Base-by-base conservation (phyloP, 2,888 invertebrate genomes). In the Galerucella nymphaeae region DNA sequence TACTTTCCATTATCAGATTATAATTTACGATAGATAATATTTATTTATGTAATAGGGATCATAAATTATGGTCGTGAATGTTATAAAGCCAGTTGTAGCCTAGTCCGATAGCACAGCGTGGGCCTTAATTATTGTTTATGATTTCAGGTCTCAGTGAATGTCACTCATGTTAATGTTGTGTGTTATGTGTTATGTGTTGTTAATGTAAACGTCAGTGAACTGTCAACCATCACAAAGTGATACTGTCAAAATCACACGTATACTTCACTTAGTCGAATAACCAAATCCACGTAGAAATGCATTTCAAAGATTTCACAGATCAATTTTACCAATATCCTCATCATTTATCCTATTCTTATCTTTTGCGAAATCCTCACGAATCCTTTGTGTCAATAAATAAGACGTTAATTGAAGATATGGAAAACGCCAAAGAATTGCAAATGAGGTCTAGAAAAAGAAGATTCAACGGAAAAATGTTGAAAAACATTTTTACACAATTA, bases 401-500 rank as follows among this genome's bases (percentile, higher is more conserved):
- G 16, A 62, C 11, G 6, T 16, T 42, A 0, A 11, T 11, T 1
- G 41, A 18, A 10, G 11, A 16, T 13, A 11, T 18, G 42, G 8
- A 62, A 41, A 38, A 18, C 13, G 11, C 16, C 9, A 4, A 38
- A 42, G 16, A 11, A 16, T n/a, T 23, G 23, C 6, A 30, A 16
- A 61, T 16, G 14, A 5, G 6, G 1, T 5, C n/a, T n/a, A 8
- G 2, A 10, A 53, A 53, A 42, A 41, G 48, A 41, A 53, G 16
- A 57, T 63, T 20, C 4, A 55, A 70, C 16, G 70, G 70, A n/a
- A 70, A 64, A 57, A 42, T 23, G 11, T 16, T 70, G n/a, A 63
- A 64, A 16, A 63, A 70, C 62, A 63, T 70, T n/a, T 70, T 70
- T 16, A 64, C 63, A 14, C 63, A 53, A 42, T n/a, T 70, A 6